phyloP scores from a whole-genome alignment of 2,113 vertebrate species.

The Synchiropus splendidus region DNA sequence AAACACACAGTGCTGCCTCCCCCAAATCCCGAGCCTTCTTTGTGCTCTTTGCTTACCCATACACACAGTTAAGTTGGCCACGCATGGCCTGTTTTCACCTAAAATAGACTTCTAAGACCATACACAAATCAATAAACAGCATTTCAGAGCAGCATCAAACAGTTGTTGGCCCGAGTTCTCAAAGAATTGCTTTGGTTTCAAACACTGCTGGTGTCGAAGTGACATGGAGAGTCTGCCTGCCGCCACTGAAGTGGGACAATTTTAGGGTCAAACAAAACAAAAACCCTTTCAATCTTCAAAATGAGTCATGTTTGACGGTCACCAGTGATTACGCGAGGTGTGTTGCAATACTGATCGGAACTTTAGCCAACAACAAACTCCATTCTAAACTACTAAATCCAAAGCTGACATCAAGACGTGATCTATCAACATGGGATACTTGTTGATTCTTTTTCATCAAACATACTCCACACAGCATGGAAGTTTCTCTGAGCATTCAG shows the following conservation, averaged over 20 bases:
- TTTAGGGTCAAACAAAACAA: constrained; percentile 15
- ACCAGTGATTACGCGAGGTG: constrained; percentile 11
- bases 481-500: constrained; percentile 6
- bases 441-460: too few relatives aligned
- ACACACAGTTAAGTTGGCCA: constrained; percentile 34
- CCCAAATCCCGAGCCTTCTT: constrained; percentile 2
- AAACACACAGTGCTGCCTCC: constrained; percentile 6
- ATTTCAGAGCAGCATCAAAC: constrained; percentile 42
- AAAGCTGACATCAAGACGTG: too few relatives aligned
- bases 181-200: constrained; percentile 42
- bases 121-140: constrained; percentile 51
- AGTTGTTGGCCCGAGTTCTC: constrained; percentile 16
- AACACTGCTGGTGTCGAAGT: constrained; percentile 28
- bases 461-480: too few relatives aligned
- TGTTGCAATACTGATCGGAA: too few relatives aligned
- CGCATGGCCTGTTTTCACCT: constrained; percentile 58
- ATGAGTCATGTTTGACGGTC: constrained; percentile 13
- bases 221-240: constrained; percentile 3
- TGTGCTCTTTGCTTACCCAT: constrained; percentile 49
- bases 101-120: constrained; percentile 53
- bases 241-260: constrained; percentile 2
- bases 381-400: too few relatives aligned
- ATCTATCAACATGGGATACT: too few relatives aligned
- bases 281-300: constrained; percentile 25
- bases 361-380: too few relatives aligned